These are phyloP conservation scores for Serrognathus titanus DNA, from an alignment of 2,888 invertebrate genomes.

Conservation along the genomic window DNA sequence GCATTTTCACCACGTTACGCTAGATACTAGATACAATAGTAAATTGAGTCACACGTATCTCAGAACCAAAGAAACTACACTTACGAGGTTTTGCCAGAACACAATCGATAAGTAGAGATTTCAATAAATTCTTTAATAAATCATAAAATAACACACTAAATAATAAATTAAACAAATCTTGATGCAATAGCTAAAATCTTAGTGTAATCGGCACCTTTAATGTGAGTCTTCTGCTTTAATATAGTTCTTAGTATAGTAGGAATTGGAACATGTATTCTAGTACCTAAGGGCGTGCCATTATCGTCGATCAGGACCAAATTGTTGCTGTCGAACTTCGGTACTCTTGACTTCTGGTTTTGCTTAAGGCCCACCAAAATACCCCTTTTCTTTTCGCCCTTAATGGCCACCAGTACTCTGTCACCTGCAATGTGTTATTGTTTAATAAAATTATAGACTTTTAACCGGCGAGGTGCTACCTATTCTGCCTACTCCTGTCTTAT, in stretches of 20 bases:
- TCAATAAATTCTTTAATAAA: not conserved
- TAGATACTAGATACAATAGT: too few relatives aligned
- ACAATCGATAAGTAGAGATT: too few relatives aligned
- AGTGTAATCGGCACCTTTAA: conserved; percentile 87
- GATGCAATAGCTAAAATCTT: conserved; percentile 88
- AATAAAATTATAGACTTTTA: not conserved
- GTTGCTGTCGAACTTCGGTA: conserved; percentile 92
- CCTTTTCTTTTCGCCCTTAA: conserved; percentile 93
- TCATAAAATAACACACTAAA: not conserved
- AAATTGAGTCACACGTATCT: too few relatives aligned
- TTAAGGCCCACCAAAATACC: conserved; percentile 87
- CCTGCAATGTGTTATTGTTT: conserved; percentile 48
- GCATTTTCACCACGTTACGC: too few relatives aligned
- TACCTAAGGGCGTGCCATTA: conserved; percentile 90
- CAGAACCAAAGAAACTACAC: too few relatives aligned
- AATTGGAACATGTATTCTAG: conserved; percentile 91
- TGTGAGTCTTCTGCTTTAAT: conserved; percentile 73
- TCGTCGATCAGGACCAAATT: conserved; percentile 96
- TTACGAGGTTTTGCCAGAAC: too few relatives aligned
- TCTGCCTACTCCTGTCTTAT: conserved; percentile 63
- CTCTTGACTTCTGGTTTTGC: conserved; percentile 73
- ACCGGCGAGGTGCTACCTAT: conserved; percentile 51
- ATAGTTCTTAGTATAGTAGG: conserved; percentile 85
- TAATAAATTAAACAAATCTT: conserved; percentile 67
- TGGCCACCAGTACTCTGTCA: conserved; percentile 87